Conservation (phyloP, 23 tunicate genomes). For the Diplosoma virens region DNA sequence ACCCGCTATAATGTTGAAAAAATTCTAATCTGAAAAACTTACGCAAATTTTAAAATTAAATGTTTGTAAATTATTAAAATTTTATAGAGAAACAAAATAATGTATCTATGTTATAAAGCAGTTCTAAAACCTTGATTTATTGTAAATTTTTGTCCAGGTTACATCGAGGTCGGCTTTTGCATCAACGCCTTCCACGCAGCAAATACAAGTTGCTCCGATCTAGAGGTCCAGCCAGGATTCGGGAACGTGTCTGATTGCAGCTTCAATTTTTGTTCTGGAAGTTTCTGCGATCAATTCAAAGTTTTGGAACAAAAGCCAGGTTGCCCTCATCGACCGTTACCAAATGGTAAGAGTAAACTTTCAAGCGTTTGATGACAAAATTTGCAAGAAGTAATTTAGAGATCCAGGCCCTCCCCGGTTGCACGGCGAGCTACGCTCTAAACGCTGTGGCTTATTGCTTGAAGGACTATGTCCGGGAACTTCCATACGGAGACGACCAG, state of each 20-base stretch:
- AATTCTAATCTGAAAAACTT: too few species aligned
- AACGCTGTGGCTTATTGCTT: neutral
- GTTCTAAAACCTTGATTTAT: too few species aligned
- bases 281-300: neutral
- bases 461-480: neutral
- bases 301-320: too few species aligned
- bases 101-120: too few species aligned
- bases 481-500: neutral
- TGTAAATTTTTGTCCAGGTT: neutral
- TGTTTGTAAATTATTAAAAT: too few species aligned
- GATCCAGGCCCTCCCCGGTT: neutral
- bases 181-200: neutral
- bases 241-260: neutral
- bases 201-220: neutral
- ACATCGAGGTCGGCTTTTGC: constrained; percentile 17
- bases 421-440: constrained; percentile 4
- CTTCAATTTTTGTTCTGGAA: neutral
- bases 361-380: too few species aligned
- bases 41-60: too few species aligned
- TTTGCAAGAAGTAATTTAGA: neutral
- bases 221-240: neutral
- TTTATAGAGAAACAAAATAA: too few species aligned
- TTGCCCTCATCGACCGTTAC: too few species aligned
- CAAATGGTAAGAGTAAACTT: too few species aligned
- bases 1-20: too few species aligned